Evolutionary conservation across 2,113 vertebrate genomes (phyloP), one percentile per base, ranked within the genome.

Genomic region (Arizona elegans): DNA sequence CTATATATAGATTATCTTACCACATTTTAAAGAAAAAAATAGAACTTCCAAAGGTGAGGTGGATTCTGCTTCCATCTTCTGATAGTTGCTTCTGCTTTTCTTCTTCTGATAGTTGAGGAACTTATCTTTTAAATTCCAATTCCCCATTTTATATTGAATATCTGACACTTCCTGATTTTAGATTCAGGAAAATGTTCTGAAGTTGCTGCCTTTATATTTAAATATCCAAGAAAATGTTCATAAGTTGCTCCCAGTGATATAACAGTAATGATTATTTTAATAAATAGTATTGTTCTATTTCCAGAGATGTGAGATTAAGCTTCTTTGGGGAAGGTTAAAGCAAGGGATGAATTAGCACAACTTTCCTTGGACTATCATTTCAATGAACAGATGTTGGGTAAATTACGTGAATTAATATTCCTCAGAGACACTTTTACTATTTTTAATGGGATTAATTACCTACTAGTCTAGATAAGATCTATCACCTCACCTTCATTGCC

Each of bases 41-140:
- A 96, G 86, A 95, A 93, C 8, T 88, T 38, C 91, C 95, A 23
- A 96, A 96, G 92, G 29, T 94, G 93, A 93, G 38, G 21, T 24
- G 17, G 21, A 13, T 53, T 50, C 94, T 96, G 96, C 96, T 97
- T 95, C 95, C 3, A 70, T 75, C 95, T 96, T n/a, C n/a, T n/a
- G n/a, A n/a, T n/a, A n/a, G n/a, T n/a, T n/a, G n/a, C n/a, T n/a
- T n/a, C n/a, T n/a, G n/a, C n/a, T n/a, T 54, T 87, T 52, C 24
- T 52, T 26, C 12, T 52, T 11, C 52, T 96, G 95, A 93, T 95
- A 96, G 95, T 95, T 92, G 93, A 91, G 87, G 29, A 94, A 94
- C 92, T 86, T 96, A 93, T 90, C 95, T 94, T 92, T 94, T 96
- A 21, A 47, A 10, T 43, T 43, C 43, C 81, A 47, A 0, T 24